Evolutionary conservation across 2,113 vertebrate species (phyloP).

Genomic region (Myotis davidii): DNA sequence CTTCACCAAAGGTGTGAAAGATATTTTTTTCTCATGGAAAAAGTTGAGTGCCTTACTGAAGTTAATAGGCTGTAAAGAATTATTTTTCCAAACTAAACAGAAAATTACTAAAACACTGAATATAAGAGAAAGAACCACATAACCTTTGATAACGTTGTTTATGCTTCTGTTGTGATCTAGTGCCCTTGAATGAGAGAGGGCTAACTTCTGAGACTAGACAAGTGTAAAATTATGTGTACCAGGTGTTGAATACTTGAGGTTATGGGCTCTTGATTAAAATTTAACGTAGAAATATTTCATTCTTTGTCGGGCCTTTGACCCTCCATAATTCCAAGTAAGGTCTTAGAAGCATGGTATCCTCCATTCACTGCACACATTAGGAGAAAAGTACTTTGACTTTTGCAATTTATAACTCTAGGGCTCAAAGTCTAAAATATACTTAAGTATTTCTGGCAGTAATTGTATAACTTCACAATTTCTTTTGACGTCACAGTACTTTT

Average conservation of each 20-base stretch:
- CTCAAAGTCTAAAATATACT: conserved; percentile 24
- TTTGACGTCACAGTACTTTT: not conserved
- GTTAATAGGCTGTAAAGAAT: not conserved
- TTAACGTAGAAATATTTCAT: conserved; percentile 28
- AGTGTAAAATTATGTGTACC: not conserved
- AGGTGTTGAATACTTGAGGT: not conserved
- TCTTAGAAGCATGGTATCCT: conserved; percentile 6
- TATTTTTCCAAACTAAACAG: conserved; percentile 12
- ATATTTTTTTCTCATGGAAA: not conserved
- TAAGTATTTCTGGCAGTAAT: conserved; percentile 25
- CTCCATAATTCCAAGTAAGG: not conserved
- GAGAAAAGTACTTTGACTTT: conserved; percentile 10
- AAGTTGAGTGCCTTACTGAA: not conserved
- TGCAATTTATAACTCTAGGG: not conserved
- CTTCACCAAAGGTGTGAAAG: not conserved
- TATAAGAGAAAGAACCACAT: not conserved
- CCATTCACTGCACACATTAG: not conserved
- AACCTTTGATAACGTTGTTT: not conserved
- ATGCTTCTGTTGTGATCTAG: not conserved
- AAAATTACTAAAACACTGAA: not conserved
- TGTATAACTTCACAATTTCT: not conserved
- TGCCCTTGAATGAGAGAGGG: not conserved
- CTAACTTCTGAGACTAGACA: not conserved
- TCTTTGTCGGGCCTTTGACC: conserved; percentile 26
- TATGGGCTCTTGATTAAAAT: conserved; percentile 41